Conservation (phyloP, 2,888 invertebrate species). For the Troides aeacus region DNA sequence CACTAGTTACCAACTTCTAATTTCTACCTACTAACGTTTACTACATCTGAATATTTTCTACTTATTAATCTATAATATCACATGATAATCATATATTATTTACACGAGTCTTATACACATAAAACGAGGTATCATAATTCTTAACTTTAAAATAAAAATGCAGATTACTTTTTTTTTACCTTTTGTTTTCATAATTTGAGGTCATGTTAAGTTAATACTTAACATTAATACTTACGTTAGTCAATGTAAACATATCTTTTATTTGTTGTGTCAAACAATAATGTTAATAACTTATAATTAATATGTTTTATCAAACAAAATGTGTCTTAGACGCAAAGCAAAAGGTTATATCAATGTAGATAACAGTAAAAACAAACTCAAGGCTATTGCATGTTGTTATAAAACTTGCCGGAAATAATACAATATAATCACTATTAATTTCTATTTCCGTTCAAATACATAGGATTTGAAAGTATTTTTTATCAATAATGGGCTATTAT, state of each 20-base stretch:
- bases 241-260: background rate
- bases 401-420: conserved; percentile 15
- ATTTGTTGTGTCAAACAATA: background rate
- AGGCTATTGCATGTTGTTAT: conserved; percentile 39
- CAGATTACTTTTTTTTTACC: too few species aligned
- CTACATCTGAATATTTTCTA: too few species aligned
- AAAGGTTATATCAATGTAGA: conserved; percentile 68
- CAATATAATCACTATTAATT: background rate
- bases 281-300: conserved; percentile 17
- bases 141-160: too few species aligned
- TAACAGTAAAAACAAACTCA: conserved; percentile 54
- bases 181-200: too few species aligned
- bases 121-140: too few species aligned
- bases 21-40: too few species aligned
- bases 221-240: background rate
- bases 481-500: too few species aligned
- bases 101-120: too few species aligned
- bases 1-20: too few species aligned
- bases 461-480: too few species aligned
- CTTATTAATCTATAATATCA: too few species aligned
- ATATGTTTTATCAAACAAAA: conserved; percentile 42
- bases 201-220: background rate
- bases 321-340: conserved; percentile 50
- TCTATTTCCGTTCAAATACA: background rate
- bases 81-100: too few species aligned